Evolutionary conservation across 1,140 invertebrate genomes (phyloP).

Genomic region (Anastrepha ludens): DNA sequence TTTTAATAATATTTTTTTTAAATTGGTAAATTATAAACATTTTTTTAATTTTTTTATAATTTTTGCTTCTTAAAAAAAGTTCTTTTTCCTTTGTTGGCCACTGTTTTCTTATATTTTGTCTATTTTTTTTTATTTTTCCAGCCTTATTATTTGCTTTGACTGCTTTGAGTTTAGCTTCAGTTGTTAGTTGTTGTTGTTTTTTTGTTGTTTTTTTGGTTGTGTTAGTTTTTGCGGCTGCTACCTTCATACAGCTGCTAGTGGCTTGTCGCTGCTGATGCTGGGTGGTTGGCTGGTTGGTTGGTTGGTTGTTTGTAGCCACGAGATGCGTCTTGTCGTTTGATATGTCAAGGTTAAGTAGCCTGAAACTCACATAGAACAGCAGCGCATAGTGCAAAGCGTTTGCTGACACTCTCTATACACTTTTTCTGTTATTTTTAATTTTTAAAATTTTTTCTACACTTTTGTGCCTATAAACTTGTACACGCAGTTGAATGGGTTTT

Average conservation of each 20-base stretch:
- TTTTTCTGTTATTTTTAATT: background rate
- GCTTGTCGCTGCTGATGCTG: slow-evolving; percentile 40
- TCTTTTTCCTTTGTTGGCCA: no score
- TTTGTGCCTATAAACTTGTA: background rate
- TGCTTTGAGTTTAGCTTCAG: background rate
- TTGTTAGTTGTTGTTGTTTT: slow-evolving; percentile 26
- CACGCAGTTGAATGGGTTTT: background rate
- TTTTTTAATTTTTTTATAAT: no score
- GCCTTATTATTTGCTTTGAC: slow-evolving; percentile 16
- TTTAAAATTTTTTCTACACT: background rate
- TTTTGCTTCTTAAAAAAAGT: no score
- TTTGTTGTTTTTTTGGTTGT: background rate
- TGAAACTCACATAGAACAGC: slow-evolving; percentile 54
- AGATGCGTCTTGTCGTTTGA: slow-evolving; percentile 60
- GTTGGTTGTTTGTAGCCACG: slow-evolving; percentile 47
- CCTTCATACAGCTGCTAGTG: slow-evolving; percentile 34
- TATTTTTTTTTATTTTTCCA: slow-evolving; percentile 29
- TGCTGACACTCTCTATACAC: background rate
- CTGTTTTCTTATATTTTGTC: background rate
- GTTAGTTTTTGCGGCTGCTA: background rate
- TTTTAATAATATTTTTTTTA: background rate
- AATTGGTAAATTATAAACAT: background rate
- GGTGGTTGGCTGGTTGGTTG: slow-evolving; percentile 29
- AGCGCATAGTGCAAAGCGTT: background rate
- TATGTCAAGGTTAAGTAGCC: slow-evolving; percentile 70